Evolutionary conservation across 1,140 invertebrate species (phyloP).

Genomic region (Wiebesia pumilae): DNA sequence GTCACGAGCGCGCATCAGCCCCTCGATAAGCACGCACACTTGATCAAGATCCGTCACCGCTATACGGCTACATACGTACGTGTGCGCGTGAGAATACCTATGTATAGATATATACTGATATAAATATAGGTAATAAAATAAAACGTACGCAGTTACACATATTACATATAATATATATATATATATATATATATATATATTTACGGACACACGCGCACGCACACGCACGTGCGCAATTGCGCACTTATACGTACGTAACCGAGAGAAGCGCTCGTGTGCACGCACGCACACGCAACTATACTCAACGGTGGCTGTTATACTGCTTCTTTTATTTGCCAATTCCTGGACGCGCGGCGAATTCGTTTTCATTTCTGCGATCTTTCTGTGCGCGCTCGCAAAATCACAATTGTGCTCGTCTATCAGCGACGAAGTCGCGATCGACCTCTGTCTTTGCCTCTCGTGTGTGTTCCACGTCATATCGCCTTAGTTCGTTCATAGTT

Average conservation of each 20-base stretch:
- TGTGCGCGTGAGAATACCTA: background rate
- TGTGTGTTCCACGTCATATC: background rate
- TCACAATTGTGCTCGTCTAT: background rate
- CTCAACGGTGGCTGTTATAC: background rate
- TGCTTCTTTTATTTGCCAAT: no score
- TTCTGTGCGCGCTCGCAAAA: background rate
- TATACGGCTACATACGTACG: background rate
- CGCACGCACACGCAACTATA: no score
- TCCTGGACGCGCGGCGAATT: no score
- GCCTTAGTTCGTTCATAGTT: background rate
- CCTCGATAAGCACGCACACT: slow-evolving; percentile 3
- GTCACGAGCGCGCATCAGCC: slow-evolving; percentile 28
- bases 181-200: no score
- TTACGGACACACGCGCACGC: no score
- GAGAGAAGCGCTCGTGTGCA: background rate
- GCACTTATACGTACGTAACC: no score
- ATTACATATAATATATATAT: background rate
- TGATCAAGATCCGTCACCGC: background rate
- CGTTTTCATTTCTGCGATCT: background rate
- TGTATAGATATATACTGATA: background rate
- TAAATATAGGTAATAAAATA: no score
- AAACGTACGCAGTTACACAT: background rate
- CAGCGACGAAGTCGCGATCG: no score
- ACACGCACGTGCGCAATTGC: background rate
- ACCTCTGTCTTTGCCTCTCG: background rate